A percentile compares a stretch with the other conserved stretches of the same genome.
phyloP scores from a whole-genome alignment of 2,888 invertebrate genomes.

The Coleophora flavipennella region DNA sequence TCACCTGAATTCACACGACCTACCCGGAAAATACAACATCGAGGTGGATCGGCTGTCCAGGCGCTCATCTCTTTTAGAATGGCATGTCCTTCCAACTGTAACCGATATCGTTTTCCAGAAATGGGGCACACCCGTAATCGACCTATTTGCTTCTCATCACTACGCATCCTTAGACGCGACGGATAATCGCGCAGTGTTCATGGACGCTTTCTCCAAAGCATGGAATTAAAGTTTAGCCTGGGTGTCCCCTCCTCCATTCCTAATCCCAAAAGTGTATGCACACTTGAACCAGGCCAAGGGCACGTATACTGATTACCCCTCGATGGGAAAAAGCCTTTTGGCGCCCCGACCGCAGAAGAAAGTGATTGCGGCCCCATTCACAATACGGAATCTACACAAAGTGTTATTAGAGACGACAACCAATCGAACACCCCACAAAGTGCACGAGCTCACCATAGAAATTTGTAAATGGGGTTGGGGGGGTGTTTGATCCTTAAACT shows the following conservation, averaged over 20 bases:
- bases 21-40: neutral
- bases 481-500: too few relatives aligned
- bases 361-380: neutral
- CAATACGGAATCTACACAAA: neutral
- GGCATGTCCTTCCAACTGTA: neutral
- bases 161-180: neutral
- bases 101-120: neutral
- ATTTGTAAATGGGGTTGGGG: slow-evolving; percentile 15
- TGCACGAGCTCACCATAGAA: slow-evolving; percentile 15
- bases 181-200: neutral
- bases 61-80: neutral
- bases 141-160: neutral
- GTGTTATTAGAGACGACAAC: slow-evolving; percentile 8
- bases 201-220: neutral
- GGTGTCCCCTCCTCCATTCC: neutral
- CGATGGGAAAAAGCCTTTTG: neutral
- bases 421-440: slow-evolving; percentile 10
- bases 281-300: neutral
- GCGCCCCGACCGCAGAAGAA: neutral
- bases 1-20: neutral
- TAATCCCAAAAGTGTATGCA: neutral
- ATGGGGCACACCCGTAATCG: neutral
- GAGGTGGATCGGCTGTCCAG: neutral
- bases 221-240: neutral
- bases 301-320: too few relatives aligned